phyloP scores from a whole-genome alignment of 2,888 invertebrate species.

The Philereme vetulata region DNA sequence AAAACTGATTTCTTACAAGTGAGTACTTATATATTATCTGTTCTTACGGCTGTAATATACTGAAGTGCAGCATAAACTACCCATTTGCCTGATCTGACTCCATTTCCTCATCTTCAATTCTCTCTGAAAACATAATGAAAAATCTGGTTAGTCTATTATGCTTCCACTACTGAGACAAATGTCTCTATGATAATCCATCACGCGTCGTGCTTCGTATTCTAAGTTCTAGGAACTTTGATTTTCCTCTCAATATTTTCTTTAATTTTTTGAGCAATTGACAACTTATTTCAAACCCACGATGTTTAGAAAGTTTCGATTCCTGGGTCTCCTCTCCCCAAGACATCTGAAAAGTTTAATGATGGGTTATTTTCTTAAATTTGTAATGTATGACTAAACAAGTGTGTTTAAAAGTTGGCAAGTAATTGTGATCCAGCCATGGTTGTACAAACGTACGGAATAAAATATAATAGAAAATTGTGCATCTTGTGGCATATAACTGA shows the following conservation, averaged over 20 bases:
- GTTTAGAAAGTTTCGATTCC: slow-evolving; percentile 5
- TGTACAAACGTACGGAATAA: too few species aligned
- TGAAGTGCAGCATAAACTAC: slow-evolving; percentile 39
- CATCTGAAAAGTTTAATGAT: slow-evolving; percentile 23
- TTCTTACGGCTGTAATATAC: slow-evolving; percentile 52
- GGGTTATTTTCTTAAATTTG: slow-evolving; percentile 14
- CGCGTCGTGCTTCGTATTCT: background rate
- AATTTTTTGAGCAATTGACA: background rate
- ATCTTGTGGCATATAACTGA: too few species aligned
- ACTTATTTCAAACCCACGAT: background rate
- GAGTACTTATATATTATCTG: slow-evolving; percentile 46
- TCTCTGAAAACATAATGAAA: slow-evolving; percentile 68
- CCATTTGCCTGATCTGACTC: slow-evolving; percentile 73
- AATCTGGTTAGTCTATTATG: slow-evolving; percentile 1
- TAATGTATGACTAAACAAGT: too few species aligned
- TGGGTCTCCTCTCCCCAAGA: slow-evolving; percentile 24
- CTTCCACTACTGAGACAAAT: background rate
- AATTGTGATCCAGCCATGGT: too few species aligned
- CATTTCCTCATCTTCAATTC: slow-evolving; percentile 76
- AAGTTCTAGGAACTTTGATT: background rate
- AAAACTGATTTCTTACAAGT: slow-evolving; percentile 20
- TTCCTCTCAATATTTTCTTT: background rate
- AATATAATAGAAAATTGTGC: too few species aligned
- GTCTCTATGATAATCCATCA: background rate
- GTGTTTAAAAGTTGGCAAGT: too few species aligned